A percentile compares a stretch with the other conserved stretches of the same genome.
Conservation (phyloP, 2,888 invertebrate species). For the Spisula solida region DNA sequence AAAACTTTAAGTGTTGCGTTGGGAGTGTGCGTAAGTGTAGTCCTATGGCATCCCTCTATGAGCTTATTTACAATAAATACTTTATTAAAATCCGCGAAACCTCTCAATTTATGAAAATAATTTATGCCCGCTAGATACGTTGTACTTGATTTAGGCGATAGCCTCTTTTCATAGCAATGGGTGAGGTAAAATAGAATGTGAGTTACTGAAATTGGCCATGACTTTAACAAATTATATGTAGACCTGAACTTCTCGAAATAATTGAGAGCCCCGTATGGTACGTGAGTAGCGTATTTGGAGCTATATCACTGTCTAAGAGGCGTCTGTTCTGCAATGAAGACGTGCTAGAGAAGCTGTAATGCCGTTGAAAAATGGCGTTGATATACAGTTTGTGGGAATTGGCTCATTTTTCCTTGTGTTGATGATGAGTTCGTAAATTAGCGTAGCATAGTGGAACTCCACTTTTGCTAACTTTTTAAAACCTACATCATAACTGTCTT, state of each 20-base stretch:
- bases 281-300: not conserved
- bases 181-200: not conserved
- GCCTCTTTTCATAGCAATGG: slow-evolving; percentile 3
- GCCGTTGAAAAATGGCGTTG: too few species aligned
- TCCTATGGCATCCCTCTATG: too few species aligned
- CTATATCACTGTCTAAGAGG: not conserved
- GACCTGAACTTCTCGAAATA: not conserved
- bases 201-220: not conserved
- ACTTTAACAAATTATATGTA: not conserved
- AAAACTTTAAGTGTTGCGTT: too few species aligned
- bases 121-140: slow-evolving; percentile 2
- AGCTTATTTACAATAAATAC: not conserved
- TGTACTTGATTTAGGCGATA: not conserved
- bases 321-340: too few species aligned
- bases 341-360: too few species aligned
- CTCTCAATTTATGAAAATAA: not conserved
- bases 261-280: not conserved
- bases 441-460: too few species aligned
- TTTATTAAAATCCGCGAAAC: not conserved
- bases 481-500: too few species aligned
- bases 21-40: too few species aligned
- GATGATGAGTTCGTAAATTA: too few species aligned
- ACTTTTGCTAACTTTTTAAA: too few species aligned
- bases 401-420: too few species aligned
- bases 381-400: too few species aligned